A percentile compares a stretch with the other conserved stretches of the same genome.
Evolutionary conservation across 2,113 vertebrate species (phyloP).

Genomic region (Seriola quinqueradiata): DNA sequence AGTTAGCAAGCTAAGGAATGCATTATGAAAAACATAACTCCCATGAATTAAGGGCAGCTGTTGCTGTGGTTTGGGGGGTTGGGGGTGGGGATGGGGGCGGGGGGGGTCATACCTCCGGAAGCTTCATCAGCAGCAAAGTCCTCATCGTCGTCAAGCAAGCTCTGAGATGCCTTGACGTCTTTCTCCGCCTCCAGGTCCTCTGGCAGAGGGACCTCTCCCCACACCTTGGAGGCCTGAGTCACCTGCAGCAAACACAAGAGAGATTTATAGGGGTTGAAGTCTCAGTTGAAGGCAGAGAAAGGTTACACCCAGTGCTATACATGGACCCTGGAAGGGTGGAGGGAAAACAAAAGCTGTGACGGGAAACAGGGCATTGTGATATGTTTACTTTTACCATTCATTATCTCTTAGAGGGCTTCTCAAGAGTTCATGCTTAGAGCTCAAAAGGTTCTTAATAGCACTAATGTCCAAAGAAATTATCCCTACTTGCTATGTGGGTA

Average conservation of each 20-base stretch:
- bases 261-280: slow-evolving; percentile 73
- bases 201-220: slow-evolving; percentile 83
- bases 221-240: slow-evolving; percentile 84
- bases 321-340: slow-evolving; percentile 52
- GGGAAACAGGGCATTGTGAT: slow-evolving; percentile 60
- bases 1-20: slow-evolving; percentile 35
- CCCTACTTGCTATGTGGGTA: not conserved
- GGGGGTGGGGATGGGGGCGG: too few species aligned
- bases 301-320: slow-evolving; percentile 57
- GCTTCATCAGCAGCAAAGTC: slow-evolving; percentile 83
- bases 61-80: slow-evolving; percentile 36
- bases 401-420: slow-evolving; percentile 52
- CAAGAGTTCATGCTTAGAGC: not conserved
- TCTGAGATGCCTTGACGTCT: slow-evolving; percentile 51
- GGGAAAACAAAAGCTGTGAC: slow-evolving; percentile 63
- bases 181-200: slow-evolving; percentile 82
- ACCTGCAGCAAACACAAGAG: slow-evolving; percentile 77
- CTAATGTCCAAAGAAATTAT: not conserved
- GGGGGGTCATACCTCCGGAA: slow-evolving; percentile 78
- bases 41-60: slow-evolving; percentile 64
- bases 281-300: not conserved
- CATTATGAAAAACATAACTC: slow-evolving; percentile 40
- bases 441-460: not conserved
- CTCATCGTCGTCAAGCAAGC: slow-evolving; percentile 83
- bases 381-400: slow-evolving; percentile 70